Conservation (phyloP, 2,888 invertebrate genomes). For the Diarsia dahlii region DNA sequence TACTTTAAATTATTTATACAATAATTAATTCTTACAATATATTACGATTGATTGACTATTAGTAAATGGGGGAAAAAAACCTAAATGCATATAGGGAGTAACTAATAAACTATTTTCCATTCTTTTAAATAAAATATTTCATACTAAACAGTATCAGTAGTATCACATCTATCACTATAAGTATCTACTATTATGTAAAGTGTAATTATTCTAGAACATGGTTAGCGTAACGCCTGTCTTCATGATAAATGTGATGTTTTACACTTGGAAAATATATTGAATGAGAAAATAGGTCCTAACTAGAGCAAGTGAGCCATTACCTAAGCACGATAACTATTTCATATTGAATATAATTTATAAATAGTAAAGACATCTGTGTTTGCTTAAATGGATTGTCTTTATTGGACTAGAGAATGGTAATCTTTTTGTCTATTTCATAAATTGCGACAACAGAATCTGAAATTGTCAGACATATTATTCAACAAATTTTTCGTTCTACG, state of each 20-base stretch:
- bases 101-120: slow-evolving; percentile 79
- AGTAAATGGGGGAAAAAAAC: slow-evolving; percentile 74
- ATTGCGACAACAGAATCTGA: slow-evolving; percentile 75
- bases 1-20: slow-evolving; percentile 73
- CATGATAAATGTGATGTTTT: slow-evolving; percentile 64
- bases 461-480: slow-evolving; percentile 70
- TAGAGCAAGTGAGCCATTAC: slow-evolving; percentile 70
- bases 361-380: slow-evolving; percentile 65
- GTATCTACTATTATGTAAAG: slow-evolving; percentile 70
- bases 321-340: slow-evolving; percentile 73
- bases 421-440: slow-evolving; percentile 77
- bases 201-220: slow-evolving; percentile 66
- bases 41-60: slow-evolving; percentile 78
- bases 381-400: slow-evolving; percentile 78
- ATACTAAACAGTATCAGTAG: slow-evolving; percentile 77
- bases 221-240: slow-evolving; percentile 49
- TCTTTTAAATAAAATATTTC: slow-evolving; percentile 77
- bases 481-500: slow-evolving; percentile 78
- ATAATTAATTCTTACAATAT: slow-evolving; percentile 72
- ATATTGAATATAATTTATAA: slow-evolving; percentile 66
- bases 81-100: slow-evolving; percentile 84
- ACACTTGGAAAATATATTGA: slow-evolving; percentile 59
- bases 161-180: slow-evolving; percentile 84
- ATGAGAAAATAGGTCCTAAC: slow-evolving; percentile 70
- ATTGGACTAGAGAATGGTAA: slow-evolving; percentile 88